These are phyloP conservation scores for Tipula helvola DNA, from an alignment of 2,888 invertebrate species.

Conservation along the genomic window DNA sequence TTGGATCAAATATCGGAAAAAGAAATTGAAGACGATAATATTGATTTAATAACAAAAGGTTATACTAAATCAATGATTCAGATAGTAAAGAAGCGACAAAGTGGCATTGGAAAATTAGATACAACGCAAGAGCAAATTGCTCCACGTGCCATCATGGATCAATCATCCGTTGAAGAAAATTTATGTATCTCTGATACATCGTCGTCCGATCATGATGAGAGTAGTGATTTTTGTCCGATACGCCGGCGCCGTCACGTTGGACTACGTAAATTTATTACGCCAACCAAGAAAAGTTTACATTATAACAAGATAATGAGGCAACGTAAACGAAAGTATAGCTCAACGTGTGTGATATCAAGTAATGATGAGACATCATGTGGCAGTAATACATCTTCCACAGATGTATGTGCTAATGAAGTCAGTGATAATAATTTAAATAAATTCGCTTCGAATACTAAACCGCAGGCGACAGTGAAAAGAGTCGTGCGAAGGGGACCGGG, in stretches of 20 bases:
- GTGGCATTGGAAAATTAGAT: not conserved
- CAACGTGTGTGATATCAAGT: not conserved
- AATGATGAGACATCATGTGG: constrained; percentile 20
- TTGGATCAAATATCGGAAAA: constrained; percentile 16
- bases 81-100: constrained; percentile 17
- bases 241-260: constrained; percentile 15
- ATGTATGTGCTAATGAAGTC: constrained; percentile 16
- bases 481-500: not conserved
- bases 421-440: constrained; percentile 5
- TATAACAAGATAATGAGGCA: constrained; percentile 11
- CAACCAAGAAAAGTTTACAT: constrained; percentile 15
- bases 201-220: not conserved
- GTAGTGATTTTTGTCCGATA: not conserved
- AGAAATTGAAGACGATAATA: constrained; percentile 15
- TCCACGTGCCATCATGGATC: not conserved
- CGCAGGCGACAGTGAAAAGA: not conserved
- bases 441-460: not conserved
- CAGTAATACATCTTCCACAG: constrained; percentile 17
- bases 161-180: not conserved
- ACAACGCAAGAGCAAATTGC: not conserved
- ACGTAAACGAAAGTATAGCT: constrained; percentile 18
- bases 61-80: constrained; percentile 21
- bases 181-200: not conserved
- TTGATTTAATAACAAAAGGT: constrained; percentile 18
- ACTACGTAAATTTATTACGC: constrained; percentile 17